Conservation (phyloP, 1,140 invertebrate species). For the Drosophila nebulosa region DNA sequence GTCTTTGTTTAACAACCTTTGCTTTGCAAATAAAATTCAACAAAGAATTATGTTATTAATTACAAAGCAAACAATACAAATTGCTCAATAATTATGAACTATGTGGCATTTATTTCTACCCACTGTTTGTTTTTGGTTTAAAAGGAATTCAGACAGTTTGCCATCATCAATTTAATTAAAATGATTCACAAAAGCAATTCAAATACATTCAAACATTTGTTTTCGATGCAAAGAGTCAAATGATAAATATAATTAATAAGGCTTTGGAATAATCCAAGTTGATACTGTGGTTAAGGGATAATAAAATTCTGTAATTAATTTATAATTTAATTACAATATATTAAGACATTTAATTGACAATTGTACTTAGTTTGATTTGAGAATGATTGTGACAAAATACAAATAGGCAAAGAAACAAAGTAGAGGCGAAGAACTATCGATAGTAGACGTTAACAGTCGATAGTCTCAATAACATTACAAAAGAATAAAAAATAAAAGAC, state of each 20-base stretch:
- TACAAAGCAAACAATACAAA: not conserved
- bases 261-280: not conserved
- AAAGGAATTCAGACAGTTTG: not conserved
- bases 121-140: not conserved
- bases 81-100: not conserved
- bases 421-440: too few species aligned
- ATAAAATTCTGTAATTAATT: not conserved
- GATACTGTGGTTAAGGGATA: not conserved
- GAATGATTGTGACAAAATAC: too few species aligned
- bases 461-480: too few species aligned
- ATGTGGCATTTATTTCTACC: not conserved
- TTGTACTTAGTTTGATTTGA: not conserved
- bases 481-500: too few species aligned
- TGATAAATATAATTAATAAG: not conserved
- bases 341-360: not conserved
- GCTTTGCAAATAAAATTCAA: not conserved
- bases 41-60: not conserved
- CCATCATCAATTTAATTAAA: not conserved
- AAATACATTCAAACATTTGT: not conserved
- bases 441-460: too few species aligned
- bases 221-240: not conserved
- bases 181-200: not conserved
- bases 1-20: not conserved
- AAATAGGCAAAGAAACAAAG: too few species aligned
- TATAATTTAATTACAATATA: not conserved